phyloP scores from a whole-genome alignment of 2,797 vertebrate species.

The Chloroceryle inda region DNA sequence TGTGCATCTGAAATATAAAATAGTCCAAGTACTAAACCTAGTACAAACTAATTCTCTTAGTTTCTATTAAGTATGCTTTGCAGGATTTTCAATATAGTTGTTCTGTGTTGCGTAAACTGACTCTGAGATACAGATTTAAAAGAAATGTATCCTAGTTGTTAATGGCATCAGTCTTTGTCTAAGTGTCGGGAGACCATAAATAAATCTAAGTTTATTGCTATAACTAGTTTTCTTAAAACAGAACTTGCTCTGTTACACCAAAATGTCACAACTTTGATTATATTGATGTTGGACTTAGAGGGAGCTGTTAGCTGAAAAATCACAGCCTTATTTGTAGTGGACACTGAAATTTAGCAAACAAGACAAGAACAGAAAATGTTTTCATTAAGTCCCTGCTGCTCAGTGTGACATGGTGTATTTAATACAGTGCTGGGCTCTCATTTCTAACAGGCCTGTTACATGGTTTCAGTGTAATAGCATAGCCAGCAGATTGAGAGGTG shows the following conservation, averaged over 20 bases:
- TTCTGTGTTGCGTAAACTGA: background rate
- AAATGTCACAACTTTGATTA: background rate
- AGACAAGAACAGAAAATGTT: no score
- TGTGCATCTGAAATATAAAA: background rate
- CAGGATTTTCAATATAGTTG: background rate
- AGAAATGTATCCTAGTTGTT: background rate
- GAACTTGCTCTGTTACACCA: background rate
- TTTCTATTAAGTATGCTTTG: background rate
- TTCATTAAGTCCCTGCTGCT: no score
- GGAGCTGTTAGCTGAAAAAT: background rate
- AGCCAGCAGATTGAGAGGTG: no score
- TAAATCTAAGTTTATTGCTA: background rate
- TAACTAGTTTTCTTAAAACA: background rate
- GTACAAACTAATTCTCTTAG: background rate
- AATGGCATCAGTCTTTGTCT: background rate
- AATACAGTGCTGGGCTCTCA: no score
- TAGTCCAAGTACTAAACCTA: background rate
- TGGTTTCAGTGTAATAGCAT: background rate
- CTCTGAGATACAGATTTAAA: background rate
- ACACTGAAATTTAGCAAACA: no score
- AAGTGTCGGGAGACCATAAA: background rate
- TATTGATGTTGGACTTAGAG: background rate
- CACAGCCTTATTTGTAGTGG: no score
- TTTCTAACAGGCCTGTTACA: background rate
- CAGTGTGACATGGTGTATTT: no score